Base-by-base conservation (phyloP, 1,140 invertebrate species). In the Anagrus nilaparvatae region DNA sequence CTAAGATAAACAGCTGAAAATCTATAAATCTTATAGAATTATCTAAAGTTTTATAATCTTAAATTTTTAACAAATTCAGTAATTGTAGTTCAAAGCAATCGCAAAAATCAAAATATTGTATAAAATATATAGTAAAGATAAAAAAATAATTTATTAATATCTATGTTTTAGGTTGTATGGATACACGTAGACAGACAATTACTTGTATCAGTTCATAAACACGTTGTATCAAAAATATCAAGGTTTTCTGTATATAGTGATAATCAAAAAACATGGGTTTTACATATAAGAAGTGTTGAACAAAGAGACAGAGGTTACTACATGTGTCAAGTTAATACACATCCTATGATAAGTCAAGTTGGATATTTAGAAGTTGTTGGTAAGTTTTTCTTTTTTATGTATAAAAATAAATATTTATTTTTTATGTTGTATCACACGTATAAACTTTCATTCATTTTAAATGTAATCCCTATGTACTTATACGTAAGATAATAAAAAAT, bases 281-380 rank as follows among this genome's bases (percentile, higher is more conserved):
- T 93, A 28, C 84, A 91, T 62, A 87, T 92, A 24, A 84, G 76
- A 54, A 82, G 82, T 55, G 87, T 89, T 12, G 87, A 91, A 55
- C 81, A 86, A 59, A 83, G 91, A 56, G 88, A 92, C 66, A 73
- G 86, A 29, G 88, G 87, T 8, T 87, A 86, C 64, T 92, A 90
- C 65, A 89, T 91, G 85, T 89, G 86, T 62, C 85, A 90, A 73
- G 82, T 95, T 40, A 95, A 94, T 64, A 91, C 91, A n/a, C 87
- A 89, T 59, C 91, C 91, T 0, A 93, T 95, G 87, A 92, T 92
- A 46, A 89, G 82, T 58, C 87, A 91, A 77, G 84, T 91, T 8
- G 92, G 89, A 40, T 92, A 88, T 61, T 74, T 97, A 5, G 84
- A 94, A 72, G 88, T 97, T 45, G 87, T 93, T 34, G 90, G 92